Evolutionary conservation across 2,888 invertebrate genomes (phyloP).

Genomic region (Drosophila vallismaia): DNA sequence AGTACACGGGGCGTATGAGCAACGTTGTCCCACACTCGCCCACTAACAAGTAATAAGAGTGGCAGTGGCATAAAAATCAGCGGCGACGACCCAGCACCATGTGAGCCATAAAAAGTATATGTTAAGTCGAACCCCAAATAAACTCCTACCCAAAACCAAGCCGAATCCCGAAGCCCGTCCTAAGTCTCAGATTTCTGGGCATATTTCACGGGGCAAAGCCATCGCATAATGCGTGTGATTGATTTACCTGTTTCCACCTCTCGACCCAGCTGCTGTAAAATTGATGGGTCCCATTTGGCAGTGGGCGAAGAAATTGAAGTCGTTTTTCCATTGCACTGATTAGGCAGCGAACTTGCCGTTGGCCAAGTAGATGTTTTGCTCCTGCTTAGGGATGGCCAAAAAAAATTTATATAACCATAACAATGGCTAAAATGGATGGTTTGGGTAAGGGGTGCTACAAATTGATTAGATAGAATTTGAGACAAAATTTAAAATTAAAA

Average conservation of each 20-base stretch:
- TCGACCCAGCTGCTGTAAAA: slow-evolving; percentile 49
- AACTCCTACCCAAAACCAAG: slow-evolving; percentile 38
- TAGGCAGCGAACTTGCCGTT: slow-evolving; percentile 20
- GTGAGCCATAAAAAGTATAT: slow-evolving; percentile 67
- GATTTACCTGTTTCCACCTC: slow-evolving; percentile 68
- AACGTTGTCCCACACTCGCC: slow-evolving; percentile 48
- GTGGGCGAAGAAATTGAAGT: slow-evolving; percentile 39
- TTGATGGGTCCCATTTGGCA: slow-evolving; percentile 64
- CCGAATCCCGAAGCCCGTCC: slow-evolving; percentile 18
- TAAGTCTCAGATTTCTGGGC: slow-evolving; percentile 25
- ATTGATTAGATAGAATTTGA: background rate
- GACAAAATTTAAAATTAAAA: background rate
- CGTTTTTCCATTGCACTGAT: slow-evolving; percentile 43
- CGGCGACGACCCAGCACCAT: slow-evolving; percentile 43
- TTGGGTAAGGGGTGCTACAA: background rate
- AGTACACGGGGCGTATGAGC: slow-evolving; percentile 61
- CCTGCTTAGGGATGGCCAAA: background rate
- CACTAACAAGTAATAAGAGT: slow-evolving; percentile 71
- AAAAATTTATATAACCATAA: background rate
- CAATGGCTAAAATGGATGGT: background rate
- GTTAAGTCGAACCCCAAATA: slow-evolving; percentile 39
- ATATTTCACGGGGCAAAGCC: slow-evolving; percentile 50
- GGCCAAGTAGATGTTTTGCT: slow-evolving; percentile 1
- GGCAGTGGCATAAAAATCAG: slow-evolving; percentile 65
- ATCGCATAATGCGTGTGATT: slow-evolving; percentile 70